Conservation (phyloP, 2,797 vertebrate genomes). For the Pristis pectinata region DNA sequence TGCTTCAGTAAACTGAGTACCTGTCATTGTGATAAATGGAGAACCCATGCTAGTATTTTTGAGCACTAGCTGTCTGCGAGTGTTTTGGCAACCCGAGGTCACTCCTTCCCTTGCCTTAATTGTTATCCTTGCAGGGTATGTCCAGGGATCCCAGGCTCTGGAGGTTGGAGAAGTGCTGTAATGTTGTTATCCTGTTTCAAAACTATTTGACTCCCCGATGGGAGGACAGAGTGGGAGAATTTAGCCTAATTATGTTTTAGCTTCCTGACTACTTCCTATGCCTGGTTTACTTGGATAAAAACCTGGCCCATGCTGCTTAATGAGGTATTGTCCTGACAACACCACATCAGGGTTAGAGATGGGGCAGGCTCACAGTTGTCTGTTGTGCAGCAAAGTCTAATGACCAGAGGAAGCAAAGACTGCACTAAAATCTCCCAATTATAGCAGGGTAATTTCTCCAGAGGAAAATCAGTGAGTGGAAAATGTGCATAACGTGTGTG, state of each 20-base stretch:
- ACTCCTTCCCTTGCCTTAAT: background rate
- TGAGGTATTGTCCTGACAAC: no score
- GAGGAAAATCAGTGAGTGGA: no score
- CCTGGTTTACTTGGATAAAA: background rate
- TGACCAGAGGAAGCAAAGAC: no score
- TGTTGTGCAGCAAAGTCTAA: no score
- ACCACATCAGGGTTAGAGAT: no score
- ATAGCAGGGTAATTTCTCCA: no score
- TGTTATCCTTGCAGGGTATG: background rate
- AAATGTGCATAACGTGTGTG: no score
- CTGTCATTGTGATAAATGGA: background rate
- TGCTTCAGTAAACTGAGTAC: background rate
- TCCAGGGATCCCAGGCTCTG: background rate
- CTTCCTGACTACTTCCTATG: background rate
- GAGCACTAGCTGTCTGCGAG: background rate
- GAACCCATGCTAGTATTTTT: background rate
- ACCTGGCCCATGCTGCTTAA: background rate
- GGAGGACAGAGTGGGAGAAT: background rate
- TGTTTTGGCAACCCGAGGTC: background rate
- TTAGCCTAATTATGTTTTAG: background rate
- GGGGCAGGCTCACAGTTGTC: no score
- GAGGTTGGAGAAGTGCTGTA: background rate
- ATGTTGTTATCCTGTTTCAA: background rate
- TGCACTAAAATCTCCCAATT: no score
- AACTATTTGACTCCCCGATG: background rate